phyloP scores from a whole-genome alignment of 2,888 invertebrate species.

The Iphiclides podalirius region DNA sequence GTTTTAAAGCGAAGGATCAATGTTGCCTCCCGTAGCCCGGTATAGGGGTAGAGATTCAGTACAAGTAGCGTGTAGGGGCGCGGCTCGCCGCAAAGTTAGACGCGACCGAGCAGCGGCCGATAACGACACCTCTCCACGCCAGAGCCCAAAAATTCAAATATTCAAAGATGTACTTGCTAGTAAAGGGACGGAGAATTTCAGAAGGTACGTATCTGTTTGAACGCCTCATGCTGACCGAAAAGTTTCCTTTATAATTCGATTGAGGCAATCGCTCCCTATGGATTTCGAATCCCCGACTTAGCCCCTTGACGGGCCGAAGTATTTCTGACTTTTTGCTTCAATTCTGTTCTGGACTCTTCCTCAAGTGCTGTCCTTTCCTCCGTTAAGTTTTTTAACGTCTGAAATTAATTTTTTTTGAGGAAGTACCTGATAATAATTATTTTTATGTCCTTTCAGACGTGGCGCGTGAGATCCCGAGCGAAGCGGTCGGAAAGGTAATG shows the following conservation, averaged over 20 bases:
- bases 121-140: slow-evolving; percentile 62
- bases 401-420: not conserved
- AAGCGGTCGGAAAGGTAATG: slow-evolving; percentile 41
- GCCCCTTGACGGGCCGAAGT: slow-evolving; percentile 55
- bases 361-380: slow-evolving; percentile 37
- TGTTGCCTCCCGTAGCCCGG: slow-evolving; percentile 69
- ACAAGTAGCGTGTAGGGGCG: slow-evolving; percentile 79
- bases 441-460: slow-evolving; percentile 45
- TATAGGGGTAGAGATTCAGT: slow-evolving; percentile 80
- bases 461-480: slow-evolving; percentile 17
- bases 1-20: slow-evolving; percentile 37
- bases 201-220: slow-evolving; percentile 49
- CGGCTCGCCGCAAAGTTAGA: slow-evolving; percentile 80
- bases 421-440: too few relatives aligned
- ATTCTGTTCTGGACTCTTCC: slow-evolving; percentile 60
- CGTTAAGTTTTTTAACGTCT: too few relatives aligned
- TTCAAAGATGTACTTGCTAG: slow-evolving; percentile 36
- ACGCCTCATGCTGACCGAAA: slow-evolving; percentile 18
- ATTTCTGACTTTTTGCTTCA: slow-evolving; percentile 71
- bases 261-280: slow-evolving; percentile 56
- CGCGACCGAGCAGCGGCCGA: slow-evolving; percentile 73
- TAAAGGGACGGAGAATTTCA: slow-evolving; percentile 26
- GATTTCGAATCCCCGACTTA: slow-evolving; percentile 14
- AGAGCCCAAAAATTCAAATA: slow-evolving; percentile 36
- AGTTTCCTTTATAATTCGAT: slow-evolving; percentile 56